Percentiles rank a stretch among this genome's conserved stretches.
These are phyloP conservation scores for Melanostigma gelatinosum DNA, from an alignment of 2,113 vertebrate species.

Conservation along the genomic window DNA sequence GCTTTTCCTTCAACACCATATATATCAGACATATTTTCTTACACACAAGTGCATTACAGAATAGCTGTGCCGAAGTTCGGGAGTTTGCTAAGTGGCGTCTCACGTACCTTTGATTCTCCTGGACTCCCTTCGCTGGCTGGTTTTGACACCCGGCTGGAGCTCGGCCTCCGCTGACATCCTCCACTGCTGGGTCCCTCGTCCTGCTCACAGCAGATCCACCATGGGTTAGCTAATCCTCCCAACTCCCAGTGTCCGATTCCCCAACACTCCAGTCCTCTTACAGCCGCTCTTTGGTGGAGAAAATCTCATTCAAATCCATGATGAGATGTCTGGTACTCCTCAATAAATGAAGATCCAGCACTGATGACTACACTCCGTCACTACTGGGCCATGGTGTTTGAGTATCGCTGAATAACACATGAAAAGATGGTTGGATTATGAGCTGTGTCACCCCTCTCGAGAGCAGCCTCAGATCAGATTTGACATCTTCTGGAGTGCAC, in stretches of 20 bases:
- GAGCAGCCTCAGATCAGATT: constrained; percentile 64
- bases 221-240: constrained; percentile 74
- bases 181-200: constrained; percentile 86
- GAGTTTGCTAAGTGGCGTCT: not conserved
- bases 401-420: constrained; percentile 35
- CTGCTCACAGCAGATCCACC: constrained; percentile 79
- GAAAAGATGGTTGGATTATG: constrained; percentile 44
- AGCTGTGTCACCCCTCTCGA: constrained; percentile 55
- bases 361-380: constrained; percentile 45
- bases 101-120: constrained; percentile 93
- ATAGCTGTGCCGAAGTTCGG: not conserved
- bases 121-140: constrained; percentile 96
- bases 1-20: not conserved
- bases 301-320: constrained; percentile 71
- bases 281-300: constrained; percentile 45
- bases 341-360: constrained; percentile 63
- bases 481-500: constrained; percentile 71
- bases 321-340: constrained; percentile 59
- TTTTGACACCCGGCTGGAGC: constrained; percentile 98
- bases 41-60: not conserved
- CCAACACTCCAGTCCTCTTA: constrained; percentile 55
- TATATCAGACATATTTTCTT: not conserved
- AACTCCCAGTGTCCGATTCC: constrained; percentile 52
- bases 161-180: constrained; percentile 95
- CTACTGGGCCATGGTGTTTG: constrained; percentile 53